Evolutionary conservation across 2,113 vertebrate species (phyloP), one percentile per base, ranked within the genome.

Genomic region (Pagrus major): DNA sequence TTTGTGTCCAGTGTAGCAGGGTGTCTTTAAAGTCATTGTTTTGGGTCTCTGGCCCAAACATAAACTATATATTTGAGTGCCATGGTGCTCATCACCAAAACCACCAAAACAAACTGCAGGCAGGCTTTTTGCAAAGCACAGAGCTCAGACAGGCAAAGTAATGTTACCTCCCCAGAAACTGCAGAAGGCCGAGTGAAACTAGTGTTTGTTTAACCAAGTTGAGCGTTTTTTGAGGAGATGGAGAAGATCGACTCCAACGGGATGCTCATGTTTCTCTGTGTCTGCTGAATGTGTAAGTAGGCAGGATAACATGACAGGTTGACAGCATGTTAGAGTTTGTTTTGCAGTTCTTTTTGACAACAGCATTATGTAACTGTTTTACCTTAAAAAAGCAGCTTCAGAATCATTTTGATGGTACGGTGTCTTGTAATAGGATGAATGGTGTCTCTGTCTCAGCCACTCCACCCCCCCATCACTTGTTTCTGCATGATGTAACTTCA

Each of bases 261-360:
- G 29, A 49, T 49, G 4, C 16, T 69, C 25, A 14, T 31, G 51
- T 58, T 29, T 29, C 54, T 60, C 4, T 44, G 35, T 42, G 27
- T 80, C 52, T 42, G 27, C 44, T 60, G 60, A 15, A 65, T 52
- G 46, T 64, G 9, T 44, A 25, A 56, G 61, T 9, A 54, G 31
- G 39, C 39, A 39, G 14, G 7, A 42, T 9, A 16, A 47, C 31
- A 29, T 55, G 16, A 29, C 20, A 42, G 21, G 18, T n/a, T 52
- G 15, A 39, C 31, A 27, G 31, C 39, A 11, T 59, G 35, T 25
- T 10, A 21, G 76, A 23, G 12, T 75, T 55, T 8, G 8, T 33
- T 33, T 15, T 2, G 27, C 1, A 55, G 60, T 35, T 21, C n/a
- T n/a, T n/a, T n/a, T n/a, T n/a, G n/a, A n/a, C n/a, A n/a, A n/a